Percentiles rank a stretch among this genome's conserved stretches.
Conservation (phyloP, 1,140 invertebrate genomes). For the Hestina assimilis region DNA sequence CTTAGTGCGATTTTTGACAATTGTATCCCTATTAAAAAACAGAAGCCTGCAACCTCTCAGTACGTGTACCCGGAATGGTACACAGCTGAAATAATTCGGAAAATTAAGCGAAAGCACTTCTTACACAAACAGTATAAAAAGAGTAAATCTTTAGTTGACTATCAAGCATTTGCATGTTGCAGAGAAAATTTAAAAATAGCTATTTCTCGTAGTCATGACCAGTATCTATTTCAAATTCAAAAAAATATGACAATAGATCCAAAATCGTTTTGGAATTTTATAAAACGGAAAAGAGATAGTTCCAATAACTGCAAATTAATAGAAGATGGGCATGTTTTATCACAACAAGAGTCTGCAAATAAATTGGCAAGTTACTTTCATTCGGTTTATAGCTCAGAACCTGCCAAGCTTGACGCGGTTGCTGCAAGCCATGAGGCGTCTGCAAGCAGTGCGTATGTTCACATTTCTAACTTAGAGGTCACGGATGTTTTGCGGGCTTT, state of each 20-base stretch:
- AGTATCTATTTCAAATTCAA: not conserved
- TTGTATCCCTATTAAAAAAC: not conserved
- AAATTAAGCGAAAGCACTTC: not conserved
- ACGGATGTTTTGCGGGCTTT: no score
- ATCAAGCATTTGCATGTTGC: slow-evolving; percentile 4
- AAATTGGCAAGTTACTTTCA: slow-evolving; percentile 8
- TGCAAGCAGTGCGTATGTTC: no score
- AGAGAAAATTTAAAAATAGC: not conserved
- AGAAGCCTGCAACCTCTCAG: not conserved
- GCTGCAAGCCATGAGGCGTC: no score
- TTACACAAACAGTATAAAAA: slow-evolving; percentile 6
- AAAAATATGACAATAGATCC: slow-evolving; percentile 1
- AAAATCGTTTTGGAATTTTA: no score
- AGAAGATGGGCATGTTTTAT: not conserved
- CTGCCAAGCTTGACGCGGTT: not conserved
- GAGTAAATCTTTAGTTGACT: not conserved
- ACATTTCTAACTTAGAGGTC: no score
- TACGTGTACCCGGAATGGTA: slow-evolving; percentile 12
- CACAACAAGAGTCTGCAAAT: not conserved
- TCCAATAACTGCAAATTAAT: not conserved
- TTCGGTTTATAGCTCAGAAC: slow-evolving; percentile 8
- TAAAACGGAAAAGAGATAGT: not conserved
- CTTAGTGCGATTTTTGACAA: not conserved
- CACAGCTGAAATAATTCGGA: not conserved
- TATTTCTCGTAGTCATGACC: not conserved